Conservation (phyloP, 2,797 vertebrate genomes). For the Danio choprae region DNA sequence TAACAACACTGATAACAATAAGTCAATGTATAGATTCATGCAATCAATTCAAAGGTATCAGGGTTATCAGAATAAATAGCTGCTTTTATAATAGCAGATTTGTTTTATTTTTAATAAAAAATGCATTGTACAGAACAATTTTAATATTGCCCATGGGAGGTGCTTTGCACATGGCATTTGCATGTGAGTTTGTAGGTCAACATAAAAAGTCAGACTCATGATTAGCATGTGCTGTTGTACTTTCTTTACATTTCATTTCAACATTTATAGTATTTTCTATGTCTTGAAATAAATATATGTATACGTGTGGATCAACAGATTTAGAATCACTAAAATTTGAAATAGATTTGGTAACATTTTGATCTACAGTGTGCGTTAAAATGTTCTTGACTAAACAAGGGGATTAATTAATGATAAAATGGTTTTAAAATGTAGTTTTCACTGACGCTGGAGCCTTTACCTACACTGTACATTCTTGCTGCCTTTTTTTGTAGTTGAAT, state of each 20-base stretch:
- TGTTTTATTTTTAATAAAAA: not conserved
- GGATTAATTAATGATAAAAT: not conserved
- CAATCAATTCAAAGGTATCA: not conserved
- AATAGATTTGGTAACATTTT: not conserved
- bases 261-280: no score
- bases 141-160: not conserved
- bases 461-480: no score
- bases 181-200: not conserved
- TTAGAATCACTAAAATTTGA: not conserved
- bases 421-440: not conserved
- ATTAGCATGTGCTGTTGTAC: not conserved
- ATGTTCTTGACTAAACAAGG: not conserved
- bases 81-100: not conserved
- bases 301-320: not conserved
- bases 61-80: not conserved
- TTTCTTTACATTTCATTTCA: not conserved
- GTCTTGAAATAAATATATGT: not conserved
- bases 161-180: not conserved
- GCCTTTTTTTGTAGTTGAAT: no score
- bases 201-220: not conserved
- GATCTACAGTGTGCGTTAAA: not conserved
- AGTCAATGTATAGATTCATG: not conserved
- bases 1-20: not conserved
- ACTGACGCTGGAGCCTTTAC: no score
- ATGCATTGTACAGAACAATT: not conserved